phyloP scores from a whole-genome alignment of 2,113 vertebrate species.

The Poeciliopsis occidentalis region DNA sequence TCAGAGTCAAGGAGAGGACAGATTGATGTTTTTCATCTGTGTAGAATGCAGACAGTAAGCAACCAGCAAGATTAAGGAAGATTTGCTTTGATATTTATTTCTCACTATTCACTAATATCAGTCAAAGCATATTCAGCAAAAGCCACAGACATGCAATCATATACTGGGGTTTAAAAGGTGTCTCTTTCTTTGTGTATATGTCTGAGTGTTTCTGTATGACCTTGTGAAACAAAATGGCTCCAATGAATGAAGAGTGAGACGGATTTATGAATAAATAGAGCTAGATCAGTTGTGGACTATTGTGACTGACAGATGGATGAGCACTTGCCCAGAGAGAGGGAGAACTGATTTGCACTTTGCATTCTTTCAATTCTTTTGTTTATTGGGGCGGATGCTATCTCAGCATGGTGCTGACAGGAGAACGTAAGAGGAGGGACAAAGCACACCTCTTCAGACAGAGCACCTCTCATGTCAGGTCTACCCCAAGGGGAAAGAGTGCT shows the following conservation, averaged over 20 bases:
- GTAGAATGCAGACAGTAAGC: slow-evolving; percentile 40
- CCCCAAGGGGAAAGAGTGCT: background rate
- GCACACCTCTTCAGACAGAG: background rate
- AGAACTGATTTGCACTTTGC: slow-evolving; percentile 77
- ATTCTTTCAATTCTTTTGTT: slow-evolving; percentile 69
- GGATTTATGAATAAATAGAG: slow-evolving; percentile 73
- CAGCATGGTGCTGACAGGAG: slow-evolving; percentile 67
- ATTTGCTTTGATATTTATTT: slow-evolving; percentile 59
- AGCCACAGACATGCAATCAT: slow-evolving; percentile 50
- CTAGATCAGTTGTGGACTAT: slow-evolving; percentile 53
- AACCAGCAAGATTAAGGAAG: slow-evolving; percentile 30
- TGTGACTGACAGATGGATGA: slow-evolving; percentile 73
- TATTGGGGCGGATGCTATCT: slow-evolving; percentile 64
- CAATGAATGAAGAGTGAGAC: slow-evolving; percentile 66
- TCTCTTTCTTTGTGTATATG: background rate
- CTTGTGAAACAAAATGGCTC: slow-evolving; percentile 68
- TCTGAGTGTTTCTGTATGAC: slow-evolving; percentile 13
- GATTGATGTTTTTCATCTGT: slow-evolving; percentile 46
- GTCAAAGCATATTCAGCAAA: slow-evolving; percentile 59
- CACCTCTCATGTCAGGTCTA: background rate
- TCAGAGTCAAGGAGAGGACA: slow-evolving; percentile 16
- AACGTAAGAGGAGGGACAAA: slow-evolving; percentile 5
- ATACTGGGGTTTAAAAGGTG: slow-evolving; percentile 38
- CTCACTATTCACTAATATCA: slow-evolving; percentile 58
- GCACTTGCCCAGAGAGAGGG: slow-evolving; percentile 66